Evolutionary conservation across 2,888 invertebrate species (phyloP), one percentile per base, ranked within the genome.

Genomic region (Therioaphis trifolii): DNA sequence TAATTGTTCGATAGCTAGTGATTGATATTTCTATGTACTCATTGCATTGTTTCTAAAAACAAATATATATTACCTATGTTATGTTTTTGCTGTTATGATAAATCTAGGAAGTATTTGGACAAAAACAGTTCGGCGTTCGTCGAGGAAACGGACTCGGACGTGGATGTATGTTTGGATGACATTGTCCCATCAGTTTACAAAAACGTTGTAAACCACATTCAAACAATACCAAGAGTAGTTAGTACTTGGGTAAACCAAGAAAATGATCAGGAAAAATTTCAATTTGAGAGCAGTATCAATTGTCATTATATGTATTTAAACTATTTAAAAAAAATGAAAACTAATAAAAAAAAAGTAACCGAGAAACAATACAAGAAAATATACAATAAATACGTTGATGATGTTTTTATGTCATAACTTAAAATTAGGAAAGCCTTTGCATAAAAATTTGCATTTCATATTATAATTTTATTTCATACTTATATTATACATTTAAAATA

Each of bases 331-430:
- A 49, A n/a, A 49, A 11, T 24, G 2, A 52, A 18, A 4, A 66
- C 29, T 27, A 66, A 21, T 21, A 66, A 66, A 35, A 66, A 77
- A 46, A 77, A 63, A 66, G 15, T 78, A 0, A 78, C 29, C 27
- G 27, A 66, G 49, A 78, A 78, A 15, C 77, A 78, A 24, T 78
- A 68, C 15, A 78, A 78, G n/a, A 78, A 78, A 78, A 78, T 78
- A 5, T 66, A 78, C 15, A 78, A 78, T 52, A 52, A 18, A 29
- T 78, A 78, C 12, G 15, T 78, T 15, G 15, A 78, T 4, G 35
- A 27, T 4, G 29, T 15, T 49, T 78, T 78, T 52, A 66, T 68
- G 77, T n/a, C n/a, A n/a, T n/a, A n/a, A n/a, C n/a, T n/a, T n/a
- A n/a, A n/a, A n/a, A n/a, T n/a, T n/a, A n/a, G n/a, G n/a, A n/a